These are phyloP conservation scores for Rhynchomys soricoides DNA, from an alignment of 2,113 vertebrate genomes.

Conservation along the genomic window DNA sequence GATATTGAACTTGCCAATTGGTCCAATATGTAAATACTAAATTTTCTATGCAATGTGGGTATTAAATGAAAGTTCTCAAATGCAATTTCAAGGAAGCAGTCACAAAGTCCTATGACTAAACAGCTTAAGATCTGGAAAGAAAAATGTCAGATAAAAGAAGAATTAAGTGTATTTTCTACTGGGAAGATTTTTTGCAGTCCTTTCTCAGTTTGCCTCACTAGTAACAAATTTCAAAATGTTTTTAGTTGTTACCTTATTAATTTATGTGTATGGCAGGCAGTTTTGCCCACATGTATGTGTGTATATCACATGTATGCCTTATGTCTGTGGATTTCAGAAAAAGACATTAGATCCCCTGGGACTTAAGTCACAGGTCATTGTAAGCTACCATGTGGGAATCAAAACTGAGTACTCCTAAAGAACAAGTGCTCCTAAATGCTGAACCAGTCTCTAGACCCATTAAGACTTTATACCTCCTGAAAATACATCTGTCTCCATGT, in stretches of 20 bases:
- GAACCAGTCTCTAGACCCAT: background rate
- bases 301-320: background rate
- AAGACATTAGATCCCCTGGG: background rate
- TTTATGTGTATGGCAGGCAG: background rate
- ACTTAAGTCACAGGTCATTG: background rate
- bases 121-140: background rate
- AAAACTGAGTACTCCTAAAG: background rate
- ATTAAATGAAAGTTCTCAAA: background rate
- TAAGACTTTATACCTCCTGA: background rate
- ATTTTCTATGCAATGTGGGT: background rate
- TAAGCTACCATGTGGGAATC: background rate
- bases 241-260: background rate
- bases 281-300: background rate
- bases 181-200: background rate
- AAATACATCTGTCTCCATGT: background rate
- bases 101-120: background rate
- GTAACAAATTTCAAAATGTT: background rate
- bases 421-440: background rate
- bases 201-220: background rate
- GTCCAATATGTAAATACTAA: background rate
- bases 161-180: background rate
- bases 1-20: background rate
- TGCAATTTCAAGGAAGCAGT: background rate
- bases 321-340: background rate
- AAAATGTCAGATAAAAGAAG: background rate